Percentiles rank a stretch among this genome's conserved stretches.
Evolutionary conservation across 2,888 invertebrate genomes (phyloP).

Genomic region (Drosophila vallismaia): DNA sequence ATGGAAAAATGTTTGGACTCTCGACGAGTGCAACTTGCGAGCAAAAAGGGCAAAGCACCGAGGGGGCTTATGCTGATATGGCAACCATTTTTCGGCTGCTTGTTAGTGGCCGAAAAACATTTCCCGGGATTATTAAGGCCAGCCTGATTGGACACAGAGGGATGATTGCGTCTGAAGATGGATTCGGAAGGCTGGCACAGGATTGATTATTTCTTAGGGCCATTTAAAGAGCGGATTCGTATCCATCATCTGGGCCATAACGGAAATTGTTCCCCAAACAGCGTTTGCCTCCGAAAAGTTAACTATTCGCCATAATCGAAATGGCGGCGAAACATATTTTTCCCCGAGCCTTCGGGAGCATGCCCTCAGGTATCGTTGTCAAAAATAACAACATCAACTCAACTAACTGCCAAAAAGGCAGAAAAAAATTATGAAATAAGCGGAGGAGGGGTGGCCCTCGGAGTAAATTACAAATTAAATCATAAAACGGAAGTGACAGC

Average conservation of each 20-base stretch:
- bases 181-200: slow-evolving; percentile 8
- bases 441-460: slow-evolving; percentile 44
- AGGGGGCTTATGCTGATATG: slow-evolving; percentile 39
- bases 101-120: slow-evolving; percentile 28
- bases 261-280: slow-evolving; percentile 60
- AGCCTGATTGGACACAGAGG: slow-evolving; percentile 34
- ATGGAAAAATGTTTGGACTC: neutral
- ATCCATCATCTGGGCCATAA: slow-evolving; percentile 25
- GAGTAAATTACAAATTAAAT: slow-evolving; percentile 79
- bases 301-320: slow-evolving; percentile 71
- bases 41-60: slow-evolving; percentile 13
- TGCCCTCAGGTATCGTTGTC: slow-evolving; percentile 69
- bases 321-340: slow-evolving; percentile 59
- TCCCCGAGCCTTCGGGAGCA: slow-evolving; percentile 23
- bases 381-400: slow-evolving; percentile 70
- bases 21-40: neutral
- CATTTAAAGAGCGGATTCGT: slow-evolving; percentile 34
- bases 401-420: slow-evolving; percentile 62
- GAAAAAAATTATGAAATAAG: slow-evolving; percentile 19
- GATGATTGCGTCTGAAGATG: slow-evolving; percentile 20
- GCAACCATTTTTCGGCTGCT: slow-evolving; percentile 32
- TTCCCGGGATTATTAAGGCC: slow-evolving; percentile 2
- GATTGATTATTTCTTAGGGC: slow-evolving; percentile 41
- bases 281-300: slow-evolving; percentile 51
- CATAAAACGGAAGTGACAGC: slow-evolving; percentile 79